These are phyloP conservation scores for Enhydra lutris DNA, from an alignment of 2,113 vertebrate species.

Conservation along the genomic window DNA sequence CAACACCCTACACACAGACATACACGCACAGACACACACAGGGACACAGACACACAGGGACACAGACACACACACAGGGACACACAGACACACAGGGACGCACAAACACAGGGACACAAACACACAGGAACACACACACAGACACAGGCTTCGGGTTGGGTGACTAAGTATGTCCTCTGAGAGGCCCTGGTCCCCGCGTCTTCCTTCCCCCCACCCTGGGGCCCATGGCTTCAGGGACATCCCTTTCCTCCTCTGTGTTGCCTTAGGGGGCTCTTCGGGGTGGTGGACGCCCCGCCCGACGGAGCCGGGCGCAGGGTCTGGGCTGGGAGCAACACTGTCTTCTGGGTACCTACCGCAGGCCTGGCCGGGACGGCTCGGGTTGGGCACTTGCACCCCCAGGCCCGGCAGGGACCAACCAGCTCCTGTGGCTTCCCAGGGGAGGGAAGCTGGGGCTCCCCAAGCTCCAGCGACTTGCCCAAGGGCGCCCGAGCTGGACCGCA, in stretches of 20 bases:
- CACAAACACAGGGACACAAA: no score
- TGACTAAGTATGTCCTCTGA: background rate
- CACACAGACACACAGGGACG: no score
- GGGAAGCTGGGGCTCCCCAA: background rate
- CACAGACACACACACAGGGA: no score
- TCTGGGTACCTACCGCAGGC: background rate
- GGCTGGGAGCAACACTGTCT: no score
- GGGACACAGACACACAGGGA: no score
- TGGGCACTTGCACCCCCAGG: background rate
- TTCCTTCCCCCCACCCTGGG: rapidly evolving
- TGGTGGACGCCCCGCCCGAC: rapidly evolving
- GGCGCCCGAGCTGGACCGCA: background rate
- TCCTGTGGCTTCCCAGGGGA: background rate
- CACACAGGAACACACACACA: no score
- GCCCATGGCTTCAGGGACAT: background rate
- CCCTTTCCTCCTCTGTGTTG: background rate
- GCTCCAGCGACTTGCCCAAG: no score
- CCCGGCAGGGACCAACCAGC: background rate
- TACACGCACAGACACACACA: no score
- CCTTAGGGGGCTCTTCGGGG: rapidly evolving
- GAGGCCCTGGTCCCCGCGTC: background rate
- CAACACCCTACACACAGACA: no score
- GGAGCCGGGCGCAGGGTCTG: rapidly evolving
- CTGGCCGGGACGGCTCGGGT: rapidly evolving
- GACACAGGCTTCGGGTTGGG: no score